Base-by-base conservation (phyloP, 2,888 invertebrate species). In the Tipula helvola region DNA sequence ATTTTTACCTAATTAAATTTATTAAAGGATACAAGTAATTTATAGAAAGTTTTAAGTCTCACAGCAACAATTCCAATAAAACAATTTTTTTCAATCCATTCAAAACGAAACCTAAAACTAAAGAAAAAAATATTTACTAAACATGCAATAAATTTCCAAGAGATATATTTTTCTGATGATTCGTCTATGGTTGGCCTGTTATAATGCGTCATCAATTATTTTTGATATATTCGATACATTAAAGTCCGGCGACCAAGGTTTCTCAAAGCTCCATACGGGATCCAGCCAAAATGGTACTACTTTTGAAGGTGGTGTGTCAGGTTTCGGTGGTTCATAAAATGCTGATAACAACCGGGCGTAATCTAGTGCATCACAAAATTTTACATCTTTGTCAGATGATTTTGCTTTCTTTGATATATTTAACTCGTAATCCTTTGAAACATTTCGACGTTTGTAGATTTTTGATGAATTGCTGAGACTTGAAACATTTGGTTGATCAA, bases 251-350 rank as follows among this genome's bases (percentile, higher is more conserved):
- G 87, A 86, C 44, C 42, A 41, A 18, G 18, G 41, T 57, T 86
- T 86, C 13, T 86, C 86, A 12, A 86, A 86, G n/a, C 84, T 84
- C 92, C 91, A 91, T 87, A 91, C 90, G 3, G 91, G 91, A 89
- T 91, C 91, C 86, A 91, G 90, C 91, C 91, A 91, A 88, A 91
- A 91, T 2, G 91, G 91, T 87, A 91, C 87, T 87, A 89, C 90
- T 52, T 52, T 86, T 2, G 86, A 86, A 83, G 90, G 89, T 83
- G 90, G 90, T 18, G 90, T 90, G 88, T 91, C 91, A 2, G 90
- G 90, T 86, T 91, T 91, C 1, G 91, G 90, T 87, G 91, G 90
- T 71, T 90, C 90, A 88, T 89, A 90, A 86, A 89, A 88, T 44
- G 89, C 85, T n/a, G 87, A 86, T 52, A 87, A 39, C 18, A 87